phyloP scores from a whole-genome alignment of 2,888 invertebrate species.

The Calameuta pallipes region DNA sequence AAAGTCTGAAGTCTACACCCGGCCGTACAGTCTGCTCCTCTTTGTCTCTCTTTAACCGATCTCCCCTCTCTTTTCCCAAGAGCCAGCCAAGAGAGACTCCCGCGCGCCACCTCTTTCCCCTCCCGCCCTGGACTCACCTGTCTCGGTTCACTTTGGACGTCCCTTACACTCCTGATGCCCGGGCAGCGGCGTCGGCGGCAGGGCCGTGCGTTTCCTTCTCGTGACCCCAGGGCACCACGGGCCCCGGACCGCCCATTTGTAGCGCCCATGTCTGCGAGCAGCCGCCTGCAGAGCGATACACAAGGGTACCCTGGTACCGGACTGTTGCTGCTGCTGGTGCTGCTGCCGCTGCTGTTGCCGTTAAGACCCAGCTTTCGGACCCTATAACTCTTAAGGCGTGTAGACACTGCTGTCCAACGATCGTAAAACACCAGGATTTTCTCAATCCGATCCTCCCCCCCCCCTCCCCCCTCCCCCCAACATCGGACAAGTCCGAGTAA shows the following conservation, averaged over 20 bases:
- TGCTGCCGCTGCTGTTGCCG: slow-evolving; percentile 4
- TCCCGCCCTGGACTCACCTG: slow-evolving; percentile 27
- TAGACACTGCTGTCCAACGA: slow-evolving; percentile 25
- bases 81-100: neutral
- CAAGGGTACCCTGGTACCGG: slow-evolving; percentile 34
- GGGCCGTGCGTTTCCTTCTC: slow-evolving; percentile 51
- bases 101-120: slow-evolving; percentile 22
- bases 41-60: slow-evolving; percentile 16
- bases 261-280: slow-evolving; percentile 61
- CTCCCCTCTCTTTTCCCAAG: slow-evolving; percentile 12
- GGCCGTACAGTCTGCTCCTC: neutral
- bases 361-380: slow-evolving; percentile 28
- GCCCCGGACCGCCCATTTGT: slow-evolving; percentile 60
- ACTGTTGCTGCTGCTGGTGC: slow-evolving; percentile 11
- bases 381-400: slow-evolving; percentile 11
- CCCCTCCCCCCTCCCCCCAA: too few relatives aligned
- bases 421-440: slow-evolving; percentile 42
- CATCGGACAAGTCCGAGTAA: neutral
- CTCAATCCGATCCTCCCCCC: slow-evolving; percentile 14
- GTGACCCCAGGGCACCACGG: slow-evolving; percentile 59
- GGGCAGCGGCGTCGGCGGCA: slow-evolving; percentile 34
- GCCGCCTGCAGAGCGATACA: slow-evolving; percentile 57
- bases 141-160: slow-evolving; percentile 25
- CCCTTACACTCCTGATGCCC: slow-evolving; percentile 35
- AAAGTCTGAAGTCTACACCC: neutral